A percentile compares a stretch with the other conserved stretches of the same genome.
Conservation (phyloP, 2,797 vertebrate genomes). For the Chrosomus eos region DNA sequence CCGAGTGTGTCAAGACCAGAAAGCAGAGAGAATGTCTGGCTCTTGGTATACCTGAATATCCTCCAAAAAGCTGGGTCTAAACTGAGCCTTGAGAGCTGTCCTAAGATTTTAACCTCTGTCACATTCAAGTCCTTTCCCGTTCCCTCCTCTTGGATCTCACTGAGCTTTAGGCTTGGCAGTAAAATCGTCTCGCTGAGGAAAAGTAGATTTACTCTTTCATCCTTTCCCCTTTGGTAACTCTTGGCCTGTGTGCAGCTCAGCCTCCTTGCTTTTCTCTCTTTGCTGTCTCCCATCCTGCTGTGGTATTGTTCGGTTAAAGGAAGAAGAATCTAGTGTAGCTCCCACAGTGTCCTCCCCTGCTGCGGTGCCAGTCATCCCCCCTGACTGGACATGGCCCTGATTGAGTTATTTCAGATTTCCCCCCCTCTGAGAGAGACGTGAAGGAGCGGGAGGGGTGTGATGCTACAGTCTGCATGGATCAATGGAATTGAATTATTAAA, state of each 20-base stretch:
- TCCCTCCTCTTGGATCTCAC: constrained; percentile 1
- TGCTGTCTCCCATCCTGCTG: constrained; percentile 43
- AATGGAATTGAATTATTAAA: constrained; percentile 51
- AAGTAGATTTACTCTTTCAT: constrained; percentile 37
- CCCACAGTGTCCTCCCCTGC: constrained; percentile 52
- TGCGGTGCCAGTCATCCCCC: constrained; percentile 52
- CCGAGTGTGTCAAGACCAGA: constrained; percentile 29
- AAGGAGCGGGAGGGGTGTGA: constrained; percentile 39
- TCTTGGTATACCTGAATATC: constrained; percentile 17
- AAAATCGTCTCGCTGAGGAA: constrained; percentile 7
- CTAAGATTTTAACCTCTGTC: constrained; percentile 45
- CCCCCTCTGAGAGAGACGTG: constrained; percentile 36
- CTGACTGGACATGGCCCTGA: constrained; percentile 48
- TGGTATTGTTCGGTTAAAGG: constrained; percentile 49
- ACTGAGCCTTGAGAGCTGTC: not conserved
- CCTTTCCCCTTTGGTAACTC: constrained; percentile 22
- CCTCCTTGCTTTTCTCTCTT: constrained; percentile 20
- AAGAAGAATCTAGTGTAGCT: constrained; percentile 32
- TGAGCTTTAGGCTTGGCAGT: constrained; percentile 22
- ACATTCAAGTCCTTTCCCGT: constrained; percentile 9
- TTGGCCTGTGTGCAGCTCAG: constrained; percentile 26
- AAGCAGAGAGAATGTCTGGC: constrained; percentile 36
- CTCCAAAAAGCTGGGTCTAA: constrained; percentile 28
- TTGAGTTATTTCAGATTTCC: constrained; percentile 57
- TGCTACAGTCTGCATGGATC: constrained; percentile 49